These are phyloP conservation scores for Virgularia gustaviana DNA, from an alignment of 92 coral and sea anemone species.

Conservation along the genomic window DNA sequence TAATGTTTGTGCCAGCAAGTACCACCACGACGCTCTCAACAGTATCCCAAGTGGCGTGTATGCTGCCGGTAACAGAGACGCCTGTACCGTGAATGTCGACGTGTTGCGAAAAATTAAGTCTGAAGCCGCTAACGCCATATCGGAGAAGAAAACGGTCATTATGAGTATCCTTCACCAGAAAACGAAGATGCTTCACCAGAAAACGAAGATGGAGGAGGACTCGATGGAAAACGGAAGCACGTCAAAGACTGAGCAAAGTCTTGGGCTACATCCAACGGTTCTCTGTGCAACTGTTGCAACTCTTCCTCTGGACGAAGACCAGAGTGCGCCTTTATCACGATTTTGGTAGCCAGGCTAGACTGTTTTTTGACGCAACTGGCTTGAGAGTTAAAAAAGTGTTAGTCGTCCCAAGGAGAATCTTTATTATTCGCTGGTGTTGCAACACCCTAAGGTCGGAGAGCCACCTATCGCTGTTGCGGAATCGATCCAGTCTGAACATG, in stretches of 20 bases:
- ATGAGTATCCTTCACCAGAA: neutral
- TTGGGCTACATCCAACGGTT: neutral
- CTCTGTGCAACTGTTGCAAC: neutral
- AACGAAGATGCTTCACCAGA: neutral
- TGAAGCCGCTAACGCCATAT: neutral
- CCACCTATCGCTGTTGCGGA: conserved; percentile 1
- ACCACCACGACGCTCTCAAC: neutral
- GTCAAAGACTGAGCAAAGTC: neutral
- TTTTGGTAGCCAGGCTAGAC: neutral
- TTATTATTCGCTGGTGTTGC: neutral
- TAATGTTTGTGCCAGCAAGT: neutral
- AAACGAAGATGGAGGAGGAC: no score
- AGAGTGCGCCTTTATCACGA: neutral
- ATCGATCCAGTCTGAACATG: neutral
- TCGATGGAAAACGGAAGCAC: no score
- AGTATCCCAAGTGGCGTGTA: neutral
- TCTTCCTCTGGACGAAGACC: neutral
- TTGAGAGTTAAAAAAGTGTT: neutral
- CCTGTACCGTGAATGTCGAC: neutral
- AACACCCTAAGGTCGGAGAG: neutral
- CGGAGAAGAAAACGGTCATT: neutral
- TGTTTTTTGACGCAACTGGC: neutral
- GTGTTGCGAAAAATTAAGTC: neutral
- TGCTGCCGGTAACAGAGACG: neutral
- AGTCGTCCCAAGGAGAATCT: neutral